Evolutionary conservation across 2,797 vertebrate species (phyloP).

Genomic region (Arrhamphus sclerolepis): DNA sequence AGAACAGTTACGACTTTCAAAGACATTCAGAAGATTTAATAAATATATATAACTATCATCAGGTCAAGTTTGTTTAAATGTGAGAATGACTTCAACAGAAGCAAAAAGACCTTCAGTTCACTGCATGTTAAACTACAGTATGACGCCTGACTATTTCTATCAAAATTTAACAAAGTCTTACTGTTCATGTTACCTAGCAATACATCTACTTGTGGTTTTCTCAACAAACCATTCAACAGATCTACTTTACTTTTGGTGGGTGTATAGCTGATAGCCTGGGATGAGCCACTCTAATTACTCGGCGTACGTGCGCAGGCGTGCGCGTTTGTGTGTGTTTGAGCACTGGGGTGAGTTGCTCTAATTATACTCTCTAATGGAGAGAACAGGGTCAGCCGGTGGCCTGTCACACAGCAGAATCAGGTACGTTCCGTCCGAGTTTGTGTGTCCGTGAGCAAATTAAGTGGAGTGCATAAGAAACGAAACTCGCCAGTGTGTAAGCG

Average conservation of each 20-base stretch:
- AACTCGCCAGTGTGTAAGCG: conserved; percentile 65
- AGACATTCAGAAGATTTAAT: conserved; percentile 35
- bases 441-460: conserved; percentile 63
- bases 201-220: too few species aligned
- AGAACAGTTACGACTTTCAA: conserved; percentile 48
- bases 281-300: too few species aligned
- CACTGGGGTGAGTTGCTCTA: conserved; percentile 86
- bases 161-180: too few species aligned
- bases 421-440: conserved; percentile 60
- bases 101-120: neutral
- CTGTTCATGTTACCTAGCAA: too few species aligned
- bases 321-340: conserved; percentile 98
- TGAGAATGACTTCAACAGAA: conserved; percentile 17
- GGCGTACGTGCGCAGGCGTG: too few species aligned
- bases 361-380: conserved; percentile 91
- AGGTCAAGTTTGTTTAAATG: conserved; percentile 40
- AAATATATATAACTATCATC: conserved; percentile 28
- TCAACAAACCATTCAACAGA: too few species aligned
- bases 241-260: too few species aligned
- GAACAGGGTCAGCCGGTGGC: conserved; percentile 89
- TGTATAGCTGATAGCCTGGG: too few species aligned
- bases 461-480: conserved; percentile 62
- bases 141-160: too few species aligned
- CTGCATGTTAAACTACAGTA: too few species aligned
- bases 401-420: conserved; percentile 74